phyloP scores from a whole-genome alignment of 2,888 invertebrate genomes.

The Schrankia costaestrigalis region DNA sequence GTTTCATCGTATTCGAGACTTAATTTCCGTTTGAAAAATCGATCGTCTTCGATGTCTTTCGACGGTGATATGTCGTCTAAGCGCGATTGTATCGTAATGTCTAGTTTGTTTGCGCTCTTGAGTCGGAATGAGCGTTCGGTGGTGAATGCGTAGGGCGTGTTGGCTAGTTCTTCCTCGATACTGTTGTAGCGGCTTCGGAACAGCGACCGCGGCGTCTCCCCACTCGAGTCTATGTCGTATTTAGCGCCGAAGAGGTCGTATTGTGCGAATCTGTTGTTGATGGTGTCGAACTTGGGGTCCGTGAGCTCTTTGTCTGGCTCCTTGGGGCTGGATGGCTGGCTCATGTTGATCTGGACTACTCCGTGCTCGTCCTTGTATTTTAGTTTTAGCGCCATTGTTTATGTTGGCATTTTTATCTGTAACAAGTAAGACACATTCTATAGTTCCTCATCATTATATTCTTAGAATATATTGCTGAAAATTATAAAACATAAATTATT shows the following conservation, averaged over 20 bases:
- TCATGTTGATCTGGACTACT: constrained; percentile 72
- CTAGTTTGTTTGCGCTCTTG: constrained; percentile 47
- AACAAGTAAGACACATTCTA: constrained; percentile 2
- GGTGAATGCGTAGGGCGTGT: constrained; percentile 76
- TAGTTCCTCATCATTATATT: neutral
- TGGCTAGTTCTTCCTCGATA: constrained; percentile 73
- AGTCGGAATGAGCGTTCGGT: constrained; percentile 52
- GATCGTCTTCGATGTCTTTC: constrained; percentile 63
- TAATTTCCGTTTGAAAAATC: constrained; percentile 53
- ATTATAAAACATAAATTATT: no score
- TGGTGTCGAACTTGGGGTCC: constrained; percentile 68
- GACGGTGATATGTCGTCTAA: constrained; percentile 47
- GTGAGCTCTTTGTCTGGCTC: constrained; percentile 39
- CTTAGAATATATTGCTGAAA: no score
- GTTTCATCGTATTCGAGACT: constrained; percentile 44
- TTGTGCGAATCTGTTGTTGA: constrained; percentile 66
- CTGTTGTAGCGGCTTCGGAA: constrained; percentile 76
- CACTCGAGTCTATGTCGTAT: constrained; percentile 52
- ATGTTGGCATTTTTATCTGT: constrained; percentile 31
- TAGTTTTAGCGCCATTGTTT: constrained; percentile 64
- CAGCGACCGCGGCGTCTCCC: constrained; percentile 55
- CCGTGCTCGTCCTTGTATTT: constrained; percentile 76
- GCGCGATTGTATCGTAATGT: constrained; percentile 57
- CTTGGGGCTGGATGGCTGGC: constrained; percentile 49
- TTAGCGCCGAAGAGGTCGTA: constrained; percentile 72